Evolutionary conservation across 2,797 vertebrate genomes (phyloP).

Genomic region (Mormyrops boulengeri): DNA sequence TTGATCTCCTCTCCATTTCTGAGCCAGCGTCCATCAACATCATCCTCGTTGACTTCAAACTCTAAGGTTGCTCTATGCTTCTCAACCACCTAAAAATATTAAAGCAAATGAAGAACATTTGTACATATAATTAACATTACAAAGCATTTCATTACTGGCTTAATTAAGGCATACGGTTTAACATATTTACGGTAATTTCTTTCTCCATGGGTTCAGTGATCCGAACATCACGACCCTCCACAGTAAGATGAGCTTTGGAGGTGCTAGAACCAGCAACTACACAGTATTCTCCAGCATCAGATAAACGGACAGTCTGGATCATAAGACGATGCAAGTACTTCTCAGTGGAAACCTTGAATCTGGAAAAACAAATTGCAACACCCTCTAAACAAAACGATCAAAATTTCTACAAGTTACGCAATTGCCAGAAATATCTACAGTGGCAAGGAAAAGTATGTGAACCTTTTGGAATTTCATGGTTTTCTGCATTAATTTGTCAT

Average conservation of each 20-base stretch:
- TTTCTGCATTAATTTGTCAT: too few relatives aligned
- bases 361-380: slow-evolving; percentile 37
- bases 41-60: slow-evolving; percentile 83
- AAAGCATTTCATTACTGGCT: background rate
- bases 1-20: slow-evolving; percentile 79
- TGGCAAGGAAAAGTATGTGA: too few relatives aligned
- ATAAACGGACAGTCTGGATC: slow-evolving; percentile 80
- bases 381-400: background rate
- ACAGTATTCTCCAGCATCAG: slow-evolving; percentile 84
- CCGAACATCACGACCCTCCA: slow-evolving; percentile 86
- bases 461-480: too few relatives aligned
- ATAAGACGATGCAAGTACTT: slow-evolving; percentile 86
- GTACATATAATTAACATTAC: background rate
- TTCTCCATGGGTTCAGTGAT: slow-evolving; percentile 59
- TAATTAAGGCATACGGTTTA: background rate
- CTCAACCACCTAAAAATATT: slow-evolving; percentile 66
- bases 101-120: background rate
- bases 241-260: slow-evolving; percentile 77
- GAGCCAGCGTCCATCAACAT: slow-evolving; percentile 76
- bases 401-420: background rate
- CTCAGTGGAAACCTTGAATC: slow-evolving; percentile 77
- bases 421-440: background rate
- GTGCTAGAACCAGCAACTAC: slow-evolving; percentile 89
- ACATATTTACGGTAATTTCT: slow-evolving; percentile 54
- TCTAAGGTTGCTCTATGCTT: slow-evolving; percentile 75